Percentiles rank a stretch among this genome's conserved stretches.
These are phyloP conservation scores for Diprion similis DNA, from an alignment of 1,140 invertebrate genomes.

Conservation along the genomic window DNA sequence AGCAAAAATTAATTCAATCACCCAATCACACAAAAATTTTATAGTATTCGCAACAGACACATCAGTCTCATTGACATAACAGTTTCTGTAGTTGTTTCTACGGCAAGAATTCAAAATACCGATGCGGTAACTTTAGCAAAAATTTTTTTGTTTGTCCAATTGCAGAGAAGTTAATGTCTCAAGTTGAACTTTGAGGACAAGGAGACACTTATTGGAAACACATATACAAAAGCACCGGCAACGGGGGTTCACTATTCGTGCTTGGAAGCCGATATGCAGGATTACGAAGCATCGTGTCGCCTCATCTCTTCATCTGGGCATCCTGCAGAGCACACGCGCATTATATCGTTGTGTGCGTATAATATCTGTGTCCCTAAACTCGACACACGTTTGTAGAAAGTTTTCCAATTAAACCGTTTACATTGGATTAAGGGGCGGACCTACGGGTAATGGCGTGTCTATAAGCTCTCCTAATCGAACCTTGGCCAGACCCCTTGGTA, in stretches of 20 bases:
- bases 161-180: too few species aligned
- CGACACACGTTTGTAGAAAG: neutral
- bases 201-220: neutral
- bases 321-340: neutral
- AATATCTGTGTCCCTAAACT: neutral
- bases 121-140: too few species aligned
- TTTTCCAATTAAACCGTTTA: slow-evolving; percentile 8
- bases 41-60: too few species aligned
- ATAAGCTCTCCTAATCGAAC: neutral
- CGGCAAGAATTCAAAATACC: too few species aligned
- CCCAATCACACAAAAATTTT: too few species aligned
- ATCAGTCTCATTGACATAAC: too few species aligned
- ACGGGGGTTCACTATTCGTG: neutral
- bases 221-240: neutral
- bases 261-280: neutral
- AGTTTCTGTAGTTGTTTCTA: too few species aligned
- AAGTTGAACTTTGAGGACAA: neutral
- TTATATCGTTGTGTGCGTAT: neutral
- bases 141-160: too few species aligned
- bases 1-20: too few species aligned
- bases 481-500: neutral
- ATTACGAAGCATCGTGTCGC: neutral
- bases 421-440: neutral
- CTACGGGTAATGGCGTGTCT: neutral
- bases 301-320: slow-evolving; percentile 1